Evolutionary conservation across 2,888 invertebrate species (phyloP).

Genomic region (Cosmorhoe ocellata): DNA sequence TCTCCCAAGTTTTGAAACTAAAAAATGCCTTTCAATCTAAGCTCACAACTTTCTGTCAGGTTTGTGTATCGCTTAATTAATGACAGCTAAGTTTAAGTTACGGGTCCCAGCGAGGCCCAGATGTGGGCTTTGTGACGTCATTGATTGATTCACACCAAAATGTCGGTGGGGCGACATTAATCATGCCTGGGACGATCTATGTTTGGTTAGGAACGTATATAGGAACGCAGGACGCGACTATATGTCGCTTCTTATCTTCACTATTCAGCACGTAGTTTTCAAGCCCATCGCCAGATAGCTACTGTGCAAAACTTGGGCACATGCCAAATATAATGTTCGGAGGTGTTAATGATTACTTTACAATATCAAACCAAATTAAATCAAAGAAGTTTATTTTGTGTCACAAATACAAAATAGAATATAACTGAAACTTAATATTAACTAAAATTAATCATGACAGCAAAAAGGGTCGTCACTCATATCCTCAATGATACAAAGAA

Average conservation of each 20-base stretch:
- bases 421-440: too few species aligned
- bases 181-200: constrained; percentile 45
- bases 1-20: constrained; percentile 10
- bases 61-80: constrained; percentile 36
- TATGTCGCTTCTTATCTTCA: not conserved
- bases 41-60: constrained; percentile 30
- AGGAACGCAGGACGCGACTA: constrained; percentile 9
- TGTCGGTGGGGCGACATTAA: constrained; percentile 48
- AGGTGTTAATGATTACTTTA: too few species aligned
- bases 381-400: too few species aligned
- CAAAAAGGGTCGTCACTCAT: too few species aligned
- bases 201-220: constrained; percentile 21
- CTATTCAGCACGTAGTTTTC: too few species aligned
- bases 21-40: constrained; percentile 16
- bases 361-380: too few species aligned
- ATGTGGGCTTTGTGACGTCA: constrained; percentile 49
- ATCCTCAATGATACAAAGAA: too few species aligned
- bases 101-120: constrained; percentile 42
- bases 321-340: too few species aligned
- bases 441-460: too few species aligned
- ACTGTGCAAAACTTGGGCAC: too few species aligned
- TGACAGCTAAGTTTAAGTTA: constrained; percentile 42
- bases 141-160: constrained; percentile 58
- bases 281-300: too few species aligned
- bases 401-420: too few species aligned